A percentile compares a stretch with the other conserved stretches of the same genome.
phyloP scores from a whole-genome alignment of 2,888 invertebrate genomes.

The Pseudolycoriella hygida region DNA sequence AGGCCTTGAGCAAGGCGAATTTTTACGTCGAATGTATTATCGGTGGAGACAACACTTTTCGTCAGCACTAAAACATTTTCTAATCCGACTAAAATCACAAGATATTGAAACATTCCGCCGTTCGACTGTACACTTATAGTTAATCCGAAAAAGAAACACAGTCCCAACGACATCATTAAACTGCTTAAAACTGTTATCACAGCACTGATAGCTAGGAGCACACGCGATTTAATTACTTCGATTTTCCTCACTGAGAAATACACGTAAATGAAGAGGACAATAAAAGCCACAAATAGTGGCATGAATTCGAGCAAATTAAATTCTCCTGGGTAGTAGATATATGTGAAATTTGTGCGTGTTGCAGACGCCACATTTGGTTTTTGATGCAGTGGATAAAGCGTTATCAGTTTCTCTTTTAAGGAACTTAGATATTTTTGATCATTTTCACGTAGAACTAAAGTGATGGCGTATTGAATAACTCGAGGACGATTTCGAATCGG shows the following conservation, averaged over 20 bases:
- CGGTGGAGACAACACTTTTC: conserved; percentile 84
- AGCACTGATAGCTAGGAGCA: conserved; percentile 67
- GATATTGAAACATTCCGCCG: conserved; percentile 88
- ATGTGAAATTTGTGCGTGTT: conserved; percentile 29
- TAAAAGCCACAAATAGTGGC: conserved; percentile 68
- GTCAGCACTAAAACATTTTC: conserved; percentile 84
- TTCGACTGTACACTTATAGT: conserved; percentile 67
- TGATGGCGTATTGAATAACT: conserved; percentile 77
- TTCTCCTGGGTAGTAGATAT: conserved; percentile 78
- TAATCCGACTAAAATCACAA: conserved; percentile 85
- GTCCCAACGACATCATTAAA: conserved; percentile 78
- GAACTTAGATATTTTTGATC: conserved; percentile 63
- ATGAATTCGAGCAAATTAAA: conserved; percentile 70
- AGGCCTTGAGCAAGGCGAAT: conserved; percentile 89
- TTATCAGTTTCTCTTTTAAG: conserved; percentile 46
- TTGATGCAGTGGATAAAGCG: conserved; percentile 56
- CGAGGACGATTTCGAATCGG: conserved; percentile 69
- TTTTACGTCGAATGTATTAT: conserved; percentile 85
- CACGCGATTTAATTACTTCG: conserved; percentile 31
- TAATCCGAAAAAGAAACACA: conserved; percentile 74
- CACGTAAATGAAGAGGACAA: conserved; percentile 76
- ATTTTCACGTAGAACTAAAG: conserved; percentile 65
- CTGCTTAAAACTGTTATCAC: conserved; percentile 75
- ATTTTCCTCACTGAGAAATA: conserved; percentile 94
- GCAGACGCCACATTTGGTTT: conserved; percentile 8